Percentiles rank a stretch among this genome's conserved stretches.
Conservation (phyloP, 2,888 invertebrate species). For the Panopea generosa region DNA sequence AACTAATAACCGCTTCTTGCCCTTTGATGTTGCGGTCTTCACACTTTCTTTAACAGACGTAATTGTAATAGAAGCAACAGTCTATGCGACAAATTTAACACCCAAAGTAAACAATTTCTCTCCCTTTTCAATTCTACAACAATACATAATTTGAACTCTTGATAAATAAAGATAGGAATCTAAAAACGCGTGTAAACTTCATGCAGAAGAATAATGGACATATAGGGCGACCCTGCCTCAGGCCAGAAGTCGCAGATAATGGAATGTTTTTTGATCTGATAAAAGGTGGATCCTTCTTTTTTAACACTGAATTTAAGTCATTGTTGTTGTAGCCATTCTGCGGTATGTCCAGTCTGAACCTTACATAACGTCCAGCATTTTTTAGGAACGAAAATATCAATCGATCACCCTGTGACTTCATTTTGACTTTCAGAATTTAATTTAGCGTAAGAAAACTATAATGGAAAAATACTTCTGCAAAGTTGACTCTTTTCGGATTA, state of each 20-base stretch:
- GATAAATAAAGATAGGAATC: conserved; percentile 48
- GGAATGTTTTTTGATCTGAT: conserved; percentile 61
- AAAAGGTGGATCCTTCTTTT: conserved; percentile 42
- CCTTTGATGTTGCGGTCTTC: background rate
- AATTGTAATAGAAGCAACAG: conserved; percentile 37
- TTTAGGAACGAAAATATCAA: conserved; percentile 10
- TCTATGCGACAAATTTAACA: conserved; percentile 60
- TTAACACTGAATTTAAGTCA: conserved; percentile 44
- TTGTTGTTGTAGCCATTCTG: conserved; percentile 31
- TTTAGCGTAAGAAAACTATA: conserved; percentile 28
- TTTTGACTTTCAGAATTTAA: conserved; percentile 26
- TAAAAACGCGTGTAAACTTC: conserved; percentile 52
- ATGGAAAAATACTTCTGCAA: conserved; percentile 9
- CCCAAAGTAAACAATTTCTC: conserved; percentile 54
- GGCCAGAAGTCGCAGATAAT: conserved; percentile 37
- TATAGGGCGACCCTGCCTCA: conserved; percentile 42
- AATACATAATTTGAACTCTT: conserved; percentile 64
- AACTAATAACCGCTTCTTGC: background rate
- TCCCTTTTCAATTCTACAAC: conserved; percentile 47
- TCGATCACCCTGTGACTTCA: conserved; percentile 30
- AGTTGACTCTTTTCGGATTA: no score
- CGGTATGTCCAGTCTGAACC: conserved; percentile 23
- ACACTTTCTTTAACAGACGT: conserved; percentile 4
- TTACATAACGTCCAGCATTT: conserved; percentile 23
- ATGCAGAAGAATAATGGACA: conserved; percentile 27